Percentiles rank a stretch among this genome's conserved stretches.
These are phyloP conservation scores for Bovichtus variegatus DNA, from an alignment of 2,797 vertebrate genomes.

Conservation along the genomic window DNA sequence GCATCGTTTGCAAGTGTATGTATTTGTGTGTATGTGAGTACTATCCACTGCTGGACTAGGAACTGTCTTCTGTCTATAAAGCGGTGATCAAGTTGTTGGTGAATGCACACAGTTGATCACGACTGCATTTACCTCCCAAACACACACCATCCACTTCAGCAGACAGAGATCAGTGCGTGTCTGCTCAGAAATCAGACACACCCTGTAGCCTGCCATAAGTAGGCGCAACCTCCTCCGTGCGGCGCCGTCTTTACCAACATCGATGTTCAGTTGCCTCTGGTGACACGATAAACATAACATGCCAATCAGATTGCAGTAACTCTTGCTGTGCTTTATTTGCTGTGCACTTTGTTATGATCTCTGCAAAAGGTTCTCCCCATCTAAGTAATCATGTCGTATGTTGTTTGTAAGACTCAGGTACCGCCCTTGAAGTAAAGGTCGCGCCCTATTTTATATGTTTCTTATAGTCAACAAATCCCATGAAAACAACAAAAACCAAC, in stretches of 20 bases:
- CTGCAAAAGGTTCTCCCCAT: not conserved
- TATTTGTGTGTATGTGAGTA: not conserved
- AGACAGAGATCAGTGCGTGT: slow-evolving; percentile 28
- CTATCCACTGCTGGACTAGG: not conserved
- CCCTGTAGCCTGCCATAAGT: slow-evolving; percentile 32
- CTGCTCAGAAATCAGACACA: slow-evolving; percentile 35
- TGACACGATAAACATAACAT: slow-evolving; percentile 26
- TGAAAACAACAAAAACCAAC: not conserved
- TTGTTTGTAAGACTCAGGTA: not conserved
- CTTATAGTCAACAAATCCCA: not conserved
- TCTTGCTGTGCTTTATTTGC: not conserved
- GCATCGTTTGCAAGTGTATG: slow-evolving; percentile 19
- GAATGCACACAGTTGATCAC: not conserved
- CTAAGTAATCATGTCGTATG: not conserved
- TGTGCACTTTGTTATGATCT: not conserved
- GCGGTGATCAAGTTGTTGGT: slow-evolving; percentile 6
- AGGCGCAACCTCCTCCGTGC: slow-evolving; percentile 39
- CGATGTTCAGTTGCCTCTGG: slow-evolving; percentile 21
- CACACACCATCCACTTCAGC: slow-evolving; percentile 2
- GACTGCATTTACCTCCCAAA: not conserved
- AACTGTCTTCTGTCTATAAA: slow-evolving; percentile 24
- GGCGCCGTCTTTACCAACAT: slow-evolving; percentile 39
- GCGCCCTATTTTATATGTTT: not conserved
- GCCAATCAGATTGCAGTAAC: not conserved
- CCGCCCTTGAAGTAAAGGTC: not conserved